Percentiles rank a stretch among this genome's conserved stretches.
phyloP scores from a whole-genome alignment of 2,113 vertebrate genomes.

The Tachysurus vachellii region DNA sequence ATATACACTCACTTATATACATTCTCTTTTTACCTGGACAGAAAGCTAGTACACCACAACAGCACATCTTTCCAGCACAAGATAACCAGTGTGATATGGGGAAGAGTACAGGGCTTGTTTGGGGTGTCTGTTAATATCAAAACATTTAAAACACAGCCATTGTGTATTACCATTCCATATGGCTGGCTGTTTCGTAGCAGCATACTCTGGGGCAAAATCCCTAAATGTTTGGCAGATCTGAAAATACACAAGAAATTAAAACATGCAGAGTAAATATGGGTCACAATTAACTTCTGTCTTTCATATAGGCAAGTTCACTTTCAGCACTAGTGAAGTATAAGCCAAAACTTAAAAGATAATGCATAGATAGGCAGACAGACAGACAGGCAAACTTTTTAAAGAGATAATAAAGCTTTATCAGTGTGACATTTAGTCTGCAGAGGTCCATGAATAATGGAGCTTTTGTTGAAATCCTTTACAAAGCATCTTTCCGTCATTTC shows the following conservation, averaged over 20 bases:
- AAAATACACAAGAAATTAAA: neutral
- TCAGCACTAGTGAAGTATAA: neutral
- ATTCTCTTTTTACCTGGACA: neutral
- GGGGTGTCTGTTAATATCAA: neutral
- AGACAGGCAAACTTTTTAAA: neutral
- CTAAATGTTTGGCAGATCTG: neutral
- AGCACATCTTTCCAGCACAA: neutral
- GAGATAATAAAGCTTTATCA: neutral
- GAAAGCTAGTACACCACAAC: neutral
- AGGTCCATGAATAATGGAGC: slow-evolving; percentile 44
- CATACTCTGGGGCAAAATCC: neutral
- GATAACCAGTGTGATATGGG: neutral
- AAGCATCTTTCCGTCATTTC: neutral
- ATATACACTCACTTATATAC: no score
- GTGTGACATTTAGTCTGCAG: slow-evolving; percentile 24
- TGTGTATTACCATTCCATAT: neutral
- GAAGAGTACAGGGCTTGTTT: neutral
- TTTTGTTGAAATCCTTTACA: slow-evolving; percentile 39
- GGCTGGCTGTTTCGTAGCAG: neutral
- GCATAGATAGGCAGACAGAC: no score
- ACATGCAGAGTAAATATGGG: neutral
- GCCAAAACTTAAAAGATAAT: neutral
- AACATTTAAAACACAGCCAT: neutral
- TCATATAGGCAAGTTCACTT: neutral
- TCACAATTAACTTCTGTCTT: neutral